phyloP scores from a whole-genome alignment of 2,113 vertebrate genomes.

The Acanthisitta chloris region DNA sequence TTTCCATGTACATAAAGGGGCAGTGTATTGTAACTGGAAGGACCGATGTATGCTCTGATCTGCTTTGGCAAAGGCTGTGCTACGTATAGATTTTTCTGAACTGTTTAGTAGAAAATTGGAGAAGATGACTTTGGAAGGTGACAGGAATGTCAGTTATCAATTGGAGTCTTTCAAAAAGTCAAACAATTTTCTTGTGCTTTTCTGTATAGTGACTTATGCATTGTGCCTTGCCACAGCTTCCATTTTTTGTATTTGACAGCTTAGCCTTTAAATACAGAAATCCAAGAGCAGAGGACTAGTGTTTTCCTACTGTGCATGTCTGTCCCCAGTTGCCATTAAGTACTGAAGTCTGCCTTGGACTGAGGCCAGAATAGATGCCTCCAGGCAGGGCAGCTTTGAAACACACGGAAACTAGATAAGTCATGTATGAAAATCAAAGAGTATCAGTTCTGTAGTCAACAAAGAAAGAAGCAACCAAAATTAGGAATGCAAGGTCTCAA shows the following conservation, averaged over 20 bases:
- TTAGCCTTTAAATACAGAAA: not conserved
- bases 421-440: slow-evolving; percentile 55
- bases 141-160: not conserved
- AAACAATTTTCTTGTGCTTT: slow-evolving; percentile 27
- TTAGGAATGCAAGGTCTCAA: not conserved
- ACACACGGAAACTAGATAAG: not conserved
- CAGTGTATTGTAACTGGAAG: not conserved
- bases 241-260: not conserved
- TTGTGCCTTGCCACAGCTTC: not conserved
- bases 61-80: not conserved
- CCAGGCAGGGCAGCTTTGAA: slow-evolving; percentile 24
- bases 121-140: not conserved
- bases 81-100: not conserved
- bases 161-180: not conserved
- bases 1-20: accelerated
- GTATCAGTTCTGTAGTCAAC: slow-evolving; percentile 1
- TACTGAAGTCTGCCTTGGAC: slow-evolving; percentile 19
- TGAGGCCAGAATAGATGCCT: slow-evolving; percentile 28
- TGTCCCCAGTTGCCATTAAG: not conserved
- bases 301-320: not conserved
- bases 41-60: not conserved
- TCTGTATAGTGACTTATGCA: not conserved
- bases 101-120: not conserved
- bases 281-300: not conserved
- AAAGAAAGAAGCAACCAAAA: not conserved